Percentiles rank a stretch among this genome's conserved stretches.
phyloP scores from a whole-genome alignment of 2,888 invertebrate genomes.

The Mimumesa dahlbomi region DNA sequence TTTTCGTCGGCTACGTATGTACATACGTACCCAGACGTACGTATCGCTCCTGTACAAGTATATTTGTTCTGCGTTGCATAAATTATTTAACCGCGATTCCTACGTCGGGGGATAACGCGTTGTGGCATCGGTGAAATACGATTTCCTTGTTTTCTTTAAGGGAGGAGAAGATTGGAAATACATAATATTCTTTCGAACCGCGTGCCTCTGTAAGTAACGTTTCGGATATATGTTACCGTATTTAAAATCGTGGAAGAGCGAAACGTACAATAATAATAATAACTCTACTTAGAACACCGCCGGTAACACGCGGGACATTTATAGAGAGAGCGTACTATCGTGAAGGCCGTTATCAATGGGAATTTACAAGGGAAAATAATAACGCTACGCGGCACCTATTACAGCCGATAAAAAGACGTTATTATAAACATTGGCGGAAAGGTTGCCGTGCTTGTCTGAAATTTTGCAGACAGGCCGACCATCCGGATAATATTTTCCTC shows the following conservation, averaged over 20 bases:
- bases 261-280: no score
- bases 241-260: no score
- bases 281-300: no score
- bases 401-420: no score
- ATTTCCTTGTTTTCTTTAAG: constrained; percentile 47
- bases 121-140: constrained; percentile 35
- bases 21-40: constrained; percentile 7
- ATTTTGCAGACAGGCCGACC: neutral
- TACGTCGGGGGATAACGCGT: constrained; percentile 27
- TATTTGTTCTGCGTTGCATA: constrained; percentile 50
- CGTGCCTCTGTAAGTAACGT: no score
- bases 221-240: no score
- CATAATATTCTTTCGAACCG: constrained; percentile 24
- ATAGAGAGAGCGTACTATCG: no score
- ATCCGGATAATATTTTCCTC: constrained; percentile 1
- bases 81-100: constrained; percentile 38
- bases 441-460: neutral
- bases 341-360: no score
- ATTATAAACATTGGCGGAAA: no score
- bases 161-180: constrained; percentile 2
- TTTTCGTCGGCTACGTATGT: constrained; percentile 21
- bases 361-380: no score
- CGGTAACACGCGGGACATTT: no score
- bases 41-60: constrained; percentile 19
- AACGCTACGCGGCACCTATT: no score